Evolutionary conservation across 2,797 vertebrate species (phyloP), one percentile per base, ranked within the genome.

Genomic region (Smutsia gigantea): DNA sequence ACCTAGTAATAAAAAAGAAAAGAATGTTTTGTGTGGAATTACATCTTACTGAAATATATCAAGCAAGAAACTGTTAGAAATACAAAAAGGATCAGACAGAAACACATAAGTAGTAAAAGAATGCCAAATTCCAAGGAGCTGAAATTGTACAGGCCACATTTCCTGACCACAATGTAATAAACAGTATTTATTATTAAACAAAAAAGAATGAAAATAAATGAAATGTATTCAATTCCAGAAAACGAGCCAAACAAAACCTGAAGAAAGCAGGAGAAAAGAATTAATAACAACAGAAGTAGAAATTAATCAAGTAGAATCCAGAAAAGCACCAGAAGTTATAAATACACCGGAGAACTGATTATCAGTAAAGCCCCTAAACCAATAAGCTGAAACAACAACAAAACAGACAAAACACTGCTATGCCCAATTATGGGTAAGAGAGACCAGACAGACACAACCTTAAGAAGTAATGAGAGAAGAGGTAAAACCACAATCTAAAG

Each of bases 181-280:
- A 68, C 55, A 86, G 53, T 93, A 77, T 61, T 94, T 91, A 88
- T 72, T 93, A 77, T 84, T 93, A 92, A 74, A 83, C n/a, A 87
- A 84, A 89, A 91, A 90, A 87, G n/a, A 74, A 88, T 88, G 79
- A 95, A 94, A 95, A 95, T 53, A 93, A 94, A 92, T 78, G 42
- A 87, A 85, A 23, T 1, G 2, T 53, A 46, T 77, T 95, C 42
- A 31, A 37, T 34, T 94, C 68, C 87, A 86, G 39, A 94, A 84
- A 92, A 72, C 18, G 13, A 78, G 82, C 29, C 92, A 93, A 87
- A 59, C 42, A 74, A 94, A 93, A 37, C 46, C 92, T 34, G n/a
- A 79, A 82, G 59, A 59, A 81, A 72, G 57, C 57, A 21, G 7
- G 34, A 89, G 37, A 77, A 71, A 68, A 2, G 14, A 82, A 31